Evolutionary conservation across 2,797 vertebrate genomes (phyloP).

Genomic region (Avahi laniger): DNA sequence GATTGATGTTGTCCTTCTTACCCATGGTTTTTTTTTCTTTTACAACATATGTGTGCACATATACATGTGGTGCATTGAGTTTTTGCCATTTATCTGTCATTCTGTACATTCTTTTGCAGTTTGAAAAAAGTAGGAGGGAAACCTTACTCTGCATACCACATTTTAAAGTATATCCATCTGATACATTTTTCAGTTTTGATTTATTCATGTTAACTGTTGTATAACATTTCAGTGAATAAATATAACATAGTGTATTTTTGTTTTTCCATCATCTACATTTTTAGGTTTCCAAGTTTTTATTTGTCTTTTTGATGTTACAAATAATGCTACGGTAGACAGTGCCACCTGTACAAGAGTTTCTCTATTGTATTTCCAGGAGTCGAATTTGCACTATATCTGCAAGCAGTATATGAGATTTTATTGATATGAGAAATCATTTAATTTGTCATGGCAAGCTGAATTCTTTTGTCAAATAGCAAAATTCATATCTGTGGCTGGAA

Average conservation of each 20-base stretch:
- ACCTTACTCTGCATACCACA: background rate
- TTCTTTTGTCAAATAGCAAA: conserved; percentile 36
- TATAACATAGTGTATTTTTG: conserved; percentile 2
- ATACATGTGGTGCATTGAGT: background rate
- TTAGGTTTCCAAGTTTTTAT: conserved; percentile 19
- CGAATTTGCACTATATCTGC: background rate
- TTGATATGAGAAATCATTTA: conserved; percentile 7
- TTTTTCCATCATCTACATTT: background rate
- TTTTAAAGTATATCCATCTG: conserved; percentile 11
- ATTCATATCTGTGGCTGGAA: background rate
- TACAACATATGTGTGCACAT: background rate
- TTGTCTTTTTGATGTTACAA: conserved; percentile 4
- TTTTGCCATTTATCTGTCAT: conserved; percentile 23
- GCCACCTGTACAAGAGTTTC: background rate
- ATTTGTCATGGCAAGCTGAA: background rate
- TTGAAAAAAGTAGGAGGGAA: background rate
- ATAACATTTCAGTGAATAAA: conserved; percentile 33
- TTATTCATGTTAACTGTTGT: conserved; percentile 43
- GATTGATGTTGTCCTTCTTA: background rate
- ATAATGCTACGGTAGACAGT: background rate
- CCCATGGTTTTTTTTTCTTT: background rate
- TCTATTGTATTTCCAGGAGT: background rate
- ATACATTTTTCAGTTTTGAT: conserved; percentile 39
- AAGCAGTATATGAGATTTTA: background rate
- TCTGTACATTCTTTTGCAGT: conserved; percentile 9